phyloP scores from a whole-genome alignment of 1,140 invertebrate species.

The Heterodera carotae region DNA sequence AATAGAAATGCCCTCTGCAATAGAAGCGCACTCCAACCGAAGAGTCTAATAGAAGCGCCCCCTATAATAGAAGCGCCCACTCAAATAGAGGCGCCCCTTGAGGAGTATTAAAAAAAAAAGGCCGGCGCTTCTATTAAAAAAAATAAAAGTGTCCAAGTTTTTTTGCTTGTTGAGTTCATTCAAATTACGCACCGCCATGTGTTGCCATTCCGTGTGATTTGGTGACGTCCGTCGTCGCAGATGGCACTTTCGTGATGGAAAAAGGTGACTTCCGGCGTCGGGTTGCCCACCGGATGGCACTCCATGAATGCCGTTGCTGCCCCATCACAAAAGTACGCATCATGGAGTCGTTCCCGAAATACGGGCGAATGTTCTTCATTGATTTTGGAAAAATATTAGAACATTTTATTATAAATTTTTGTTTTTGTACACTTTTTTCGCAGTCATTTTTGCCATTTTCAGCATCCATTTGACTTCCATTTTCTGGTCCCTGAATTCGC shows the following conservation, averaged over 20 bases:
- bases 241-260: slow-evolving; percentile 70
- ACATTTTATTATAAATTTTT: not conserved
- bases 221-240: slow-evolving; percentile 58
- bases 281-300: slow-evolving; percentile 84
- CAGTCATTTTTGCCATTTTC: not conserved
- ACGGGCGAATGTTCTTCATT: slow-evolving; percentile 63
- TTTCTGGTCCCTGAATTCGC: slow-evolving; percentile 25
- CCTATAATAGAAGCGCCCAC: too few species aligned
- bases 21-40: too few species aligned
- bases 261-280: slow-evolving; percentile 88
- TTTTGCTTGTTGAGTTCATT: too few species aligned
- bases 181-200: slow-evolving; percentile 22
- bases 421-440: not conserved
- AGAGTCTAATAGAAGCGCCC: too few species aligned
- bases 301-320: slow-evolving; percentile 75
- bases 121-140: too few species aligned
- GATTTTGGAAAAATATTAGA: not conserved
- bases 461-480: not conserved
- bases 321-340: slow-evolving; percentile 77
- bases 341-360: slow-evolving; percentile 70
- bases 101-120: too few species aligned
- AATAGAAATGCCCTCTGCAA: too few species aligned
- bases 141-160: too few species aligned
- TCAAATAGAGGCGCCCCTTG: too few species aligned
- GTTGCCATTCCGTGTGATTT: slow-evolving; percentile 45